Conservation (phyloP, 2,888 invertebrate genomes). For the Pardosa pseudoannulata region DNA sequence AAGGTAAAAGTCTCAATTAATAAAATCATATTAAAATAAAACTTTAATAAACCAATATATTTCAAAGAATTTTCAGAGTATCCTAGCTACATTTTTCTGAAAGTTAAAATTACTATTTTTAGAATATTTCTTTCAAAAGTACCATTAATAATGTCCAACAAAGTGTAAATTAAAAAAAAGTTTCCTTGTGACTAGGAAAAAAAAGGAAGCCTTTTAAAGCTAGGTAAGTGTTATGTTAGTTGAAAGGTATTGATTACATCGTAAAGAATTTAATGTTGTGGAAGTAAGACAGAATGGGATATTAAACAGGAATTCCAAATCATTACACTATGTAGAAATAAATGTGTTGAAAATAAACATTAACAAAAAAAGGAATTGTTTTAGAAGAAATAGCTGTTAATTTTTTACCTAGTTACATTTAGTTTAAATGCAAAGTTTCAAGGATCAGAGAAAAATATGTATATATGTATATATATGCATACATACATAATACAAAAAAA, state of each 20-base stretch:
- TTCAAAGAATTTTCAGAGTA: neutral
- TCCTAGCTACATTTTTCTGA: neutral
- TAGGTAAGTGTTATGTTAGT: neutral
- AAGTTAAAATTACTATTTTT: neutral
- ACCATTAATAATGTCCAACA: slow-evolving; percentile 36
- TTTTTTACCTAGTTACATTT: too few relatives aligned
- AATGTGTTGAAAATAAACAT: slow-evolving; percentile 54
- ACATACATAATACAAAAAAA: too few relatives aligned
- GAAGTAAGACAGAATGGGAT: slow-evolving; percentile 64
- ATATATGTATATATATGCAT: too few relatives aligned
- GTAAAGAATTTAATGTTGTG: slow-evolving; percentile 58
- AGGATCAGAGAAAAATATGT: too few relatives aligned
- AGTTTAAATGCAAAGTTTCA: too few relatives aligned
- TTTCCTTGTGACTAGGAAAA: neutral
- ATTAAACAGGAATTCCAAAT: slow-evolving; percentile 58
- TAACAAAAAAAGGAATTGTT: neutral
- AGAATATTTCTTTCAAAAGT: neutral
- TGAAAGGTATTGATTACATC: slow-evolving; percentile 57
- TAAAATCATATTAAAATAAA: too few relatives aligned
- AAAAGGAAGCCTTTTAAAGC: neutral
- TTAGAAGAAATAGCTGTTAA: too few relatives aligned
- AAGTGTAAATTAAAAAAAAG: slow-evolving; percentile 9
- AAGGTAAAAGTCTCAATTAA: too few relatives aligned
- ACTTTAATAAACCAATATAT: neutral
- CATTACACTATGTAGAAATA: slow-evolving; percentile 54